These are phyloP conservation scores for Gymnobelideus leadbeateri DNA, from an alignment of 2,113 vertebrate genomes.

Conservation along the genomic window DNA sequence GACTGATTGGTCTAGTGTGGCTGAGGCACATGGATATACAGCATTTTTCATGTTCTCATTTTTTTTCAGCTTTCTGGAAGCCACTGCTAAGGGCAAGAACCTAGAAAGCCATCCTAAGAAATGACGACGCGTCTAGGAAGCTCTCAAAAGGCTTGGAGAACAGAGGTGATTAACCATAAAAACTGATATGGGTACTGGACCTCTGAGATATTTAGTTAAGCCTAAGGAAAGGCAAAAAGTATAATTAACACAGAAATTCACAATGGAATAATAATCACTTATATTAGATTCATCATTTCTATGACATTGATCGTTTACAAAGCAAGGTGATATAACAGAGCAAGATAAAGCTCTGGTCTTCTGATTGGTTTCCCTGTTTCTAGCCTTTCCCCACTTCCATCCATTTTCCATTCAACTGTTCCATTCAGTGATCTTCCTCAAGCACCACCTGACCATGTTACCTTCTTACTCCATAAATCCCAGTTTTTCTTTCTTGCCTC, in stretches of 20 bases:
- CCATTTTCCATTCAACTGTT: not conserved
- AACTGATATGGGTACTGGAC: slow-evolving; percentile 29
- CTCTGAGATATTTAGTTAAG: slow-evolving; percentile 57
- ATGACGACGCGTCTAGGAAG: slow-evolving; percentile 25
- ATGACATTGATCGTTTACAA: not conserved
- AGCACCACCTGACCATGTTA: not conserved
- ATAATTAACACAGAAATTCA: slow-evolving; percentile 66
- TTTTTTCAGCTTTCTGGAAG: slow-evolving; percentile 40
- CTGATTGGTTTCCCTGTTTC: not conserved
- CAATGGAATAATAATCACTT: slow-evolving; percentile 2
- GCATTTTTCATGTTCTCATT: not conserved
- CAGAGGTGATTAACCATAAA: slow-evolving; percentile 51
- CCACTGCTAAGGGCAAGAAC: slow-evolving; percentile 46
- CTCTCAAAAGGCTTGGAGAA: slow-evolving; percentile 46
- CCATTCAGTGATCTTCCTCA: not conserved
- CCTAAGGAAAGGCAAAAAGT: slow-evolving; percentile 48
- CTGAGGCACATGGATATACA: not conserved
- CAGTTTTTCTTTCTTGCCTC: not conserved
- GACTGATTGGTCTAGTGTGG: not conserved
- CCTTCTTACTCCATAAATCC: not conserved
- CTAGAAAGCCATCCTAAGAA: slow-evolving; percentile 31
- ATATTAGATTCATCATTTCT: slow-evolving; percentile 44
- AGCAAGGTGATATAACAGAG: not conserved
- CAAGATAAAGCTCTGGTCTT: not conserved
- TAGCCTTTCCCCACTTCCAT: not conserved